Evolutionary conservation across 2,888 invertebrate genomes (phyloP).

Genomic region (Nezara viridula): DNA sequence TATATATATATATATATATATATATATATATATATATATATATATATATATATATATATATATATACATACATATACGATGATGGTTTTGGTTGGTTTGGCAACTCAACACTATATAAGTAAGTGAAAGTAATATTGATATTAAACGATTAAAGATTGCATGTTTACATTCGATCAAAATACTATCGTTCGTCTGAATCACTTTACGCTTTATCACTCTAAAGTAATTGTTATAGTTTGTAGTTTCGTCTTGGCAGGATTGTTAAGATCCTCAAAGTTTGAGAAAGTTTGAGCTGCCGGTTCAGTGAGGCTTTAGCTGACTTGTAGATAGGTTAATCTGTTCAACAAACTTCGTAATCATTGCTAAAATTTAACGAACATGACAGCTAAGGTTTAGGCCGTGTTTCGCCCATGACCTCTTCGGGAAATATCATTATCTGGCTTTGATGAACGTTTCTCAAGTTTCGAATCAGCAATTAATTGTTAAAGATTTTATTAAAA

Average conservation of each 20-base stretch:
- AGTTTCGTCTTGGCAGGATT: background rate
- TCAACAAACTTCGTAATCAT: background rate
- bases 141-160: too few species aligned
- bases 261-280: background rate
- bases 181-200: background rate
- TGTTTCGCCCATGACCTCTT: background rate
- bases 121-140: too few species aligned
- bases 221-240: background rate
- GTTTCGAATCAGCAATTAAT: too few species aligned
- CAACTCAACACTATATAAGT: too few species aligned
- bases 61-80: too few species aligned
- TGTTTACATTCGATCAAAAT: too few species aligned
- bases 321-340: constrained; percentile 17
- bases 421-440: background rate
- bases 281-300: background rate
- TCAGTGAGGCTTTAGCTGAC: background rate
- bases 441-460: background rate
- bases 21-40: too few species aligned
- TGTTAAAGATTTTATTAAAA: too few species aligned
- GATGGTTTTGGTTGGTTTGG: too few species aligned
- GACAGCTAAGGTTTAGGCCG: background rate
- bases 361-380: background rate
- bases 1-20: too few species aligned
- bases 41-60: too few species aligned
- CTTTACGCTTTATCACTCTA: background rate